phyloP scores from a whole-genome alignment of 1,140 invertebrate species.

The Drosophila varians region DNA sequence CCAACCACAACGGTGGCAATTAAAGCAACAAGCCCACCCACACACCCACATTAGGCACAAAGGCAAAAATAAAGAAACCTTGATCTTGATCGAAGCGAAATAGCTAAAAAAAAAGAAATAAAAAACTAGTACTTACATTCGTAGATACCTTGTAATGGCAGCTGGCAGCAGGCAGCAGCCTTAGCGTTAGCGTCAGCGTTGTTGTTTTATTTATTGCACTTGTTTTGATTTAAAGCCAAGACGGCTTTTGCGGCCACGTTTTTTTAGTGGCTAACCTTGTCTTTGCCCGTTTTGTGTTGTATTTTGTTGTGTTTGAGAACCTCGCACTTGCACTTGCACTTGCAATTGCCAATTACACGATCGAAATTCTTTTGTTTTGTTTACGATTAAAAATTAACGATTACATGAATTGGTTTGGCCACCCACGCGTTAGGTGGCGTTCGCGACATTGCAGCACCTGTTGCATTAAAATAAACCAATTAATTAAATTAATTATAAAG shows the following conservation, averaged over 20 bases:
- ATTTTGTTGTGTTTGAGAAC: conserved; percentile 54
- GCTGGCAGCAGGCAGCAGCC: no score
- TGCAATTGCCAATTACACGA: conserved; percentile 19
- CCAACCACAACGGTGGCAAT: conserved; percentile 37
- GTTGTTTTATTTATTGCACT: conserved; percentile 69
- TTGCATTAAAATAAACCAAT: no score
- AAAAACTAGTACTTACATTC: neutral
- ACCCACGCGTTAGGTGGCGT: conserved; percentile 4
- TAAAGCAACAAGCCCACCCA: conserved; percentile 31
- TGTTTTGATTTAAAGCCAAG: conserved; percentile 76
- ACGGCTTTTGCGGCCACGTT: conserved; percentile 27
- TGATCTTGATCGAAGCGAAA: conserved; percentile 78
- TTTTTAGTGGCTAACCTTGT: conserved; percentile 59
- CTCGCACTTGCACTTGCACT: conserved; percentile 67
- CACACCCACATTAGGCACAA: conserved; percentile 15
- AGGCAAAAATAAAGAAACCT: conserved; percentile 65
- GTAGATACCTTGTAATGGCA: conserved; percentile 26
- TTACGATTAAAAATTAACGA: neutral
- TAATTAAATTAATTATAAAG: no score
- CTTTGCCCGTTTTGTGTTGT: conserved; percentile 74
- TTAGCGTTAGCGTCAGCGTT: conserved; percentile 39
- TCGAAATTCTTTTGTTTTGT: conserved; percentile 33
- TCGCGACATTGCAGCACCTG: neutral
- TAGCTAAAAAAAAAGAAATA: conserved; percentile 15
- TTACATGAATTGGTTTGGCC: neutral